Percentiles rank a stretch among this genome's conserved stretches.
Evolutionary conservation across 2,888 invertebrate genomes (phyloP).

Genomic region (Oithona nana): DNA sequence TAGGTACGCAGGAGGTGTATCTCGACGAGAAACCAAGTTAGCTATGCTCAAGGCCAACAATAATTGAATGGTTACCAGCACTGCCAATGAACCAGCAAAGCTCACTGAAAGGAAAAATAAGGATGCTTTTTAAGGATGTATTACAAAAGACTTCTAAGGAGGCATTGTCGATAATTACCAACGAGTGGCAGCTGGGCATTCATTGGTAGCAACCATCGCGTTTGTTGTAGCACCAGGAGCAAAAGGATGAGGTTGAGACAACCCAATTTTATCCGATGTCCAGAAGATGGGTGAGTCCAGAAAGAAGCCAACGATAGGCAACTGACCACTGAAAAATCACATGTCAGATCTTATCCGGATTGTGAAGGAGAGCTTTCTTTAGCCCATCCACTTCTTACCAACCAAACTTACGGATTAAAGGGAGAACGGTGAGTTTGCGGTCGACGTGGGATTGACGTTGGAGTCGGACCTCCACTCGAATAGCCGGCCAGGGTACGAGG

Average conservation of each 20-base stretch:
- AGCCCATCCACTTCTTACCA: background rate
- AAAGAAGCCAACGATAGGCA: background rate
- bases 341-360: background rate
- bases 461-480: background rate
- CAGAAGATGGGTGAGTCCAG: background rate
- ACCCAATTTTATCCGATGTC: background rate
- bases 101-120: background rate
- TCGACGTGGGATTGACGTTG: background rate
- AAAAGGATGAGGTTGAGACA: background rate
- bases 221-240: background rate
- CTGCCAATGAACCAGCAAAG: background rate
- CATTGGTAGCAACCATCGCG: background rate
- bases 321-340: background rate
- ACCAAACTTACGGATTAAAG: background rate
- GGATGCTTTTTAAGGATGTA: no score
- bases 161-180: no score
- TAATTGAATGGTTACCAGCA: background rate
- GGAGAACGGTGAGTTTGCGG: background rate
- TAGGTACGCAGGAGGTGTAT: background rate
- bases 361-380: background rate
- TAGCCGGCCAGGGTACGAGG: slow-evolving; percentile 4
- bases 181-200: background rate
- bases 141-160: no score
- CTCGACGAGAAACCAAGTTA: background rate
- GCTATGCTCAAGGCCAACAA: background rate